Conservation (phyloP, 2,888 invertebrate species). For the Entomobrya multifasciata region DNA sequence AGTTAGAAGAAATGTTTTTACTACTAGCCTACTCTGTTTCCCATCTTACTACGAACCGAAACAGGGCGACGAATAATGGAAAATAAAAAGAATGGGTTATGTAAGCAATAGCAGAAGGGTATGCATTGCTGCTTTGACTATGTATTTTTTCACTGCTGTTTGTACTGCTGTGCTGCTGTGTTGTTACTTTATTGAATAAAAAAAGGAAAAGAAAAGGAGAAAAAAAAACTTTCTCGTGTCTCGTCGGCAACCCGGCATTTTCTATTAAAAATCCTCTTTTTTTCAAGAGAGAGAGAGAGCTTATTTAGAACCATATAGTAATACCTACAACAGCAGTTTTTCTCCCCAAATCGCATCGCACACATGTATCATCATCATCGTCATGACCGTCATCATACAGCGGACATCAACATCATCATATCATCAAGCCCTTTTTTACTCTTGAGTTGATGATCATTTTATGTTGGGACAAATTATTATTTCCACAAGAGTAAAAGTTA, state of each 20-base stretch:
- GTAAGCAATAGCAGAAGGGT: slow-evolving; percentile 17
- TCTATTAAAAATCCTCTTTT: slow-evolving; percentile 45
- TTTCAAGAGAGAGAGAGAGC: too few relatives aligned
- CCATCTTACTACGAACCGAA: slow-evolving; percentile 40
- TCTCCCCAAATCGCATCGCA: slow-evolving; percentile 41
- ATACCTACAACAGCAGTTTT: slow-evolving; percentile 33
- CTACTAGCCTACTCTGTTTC: slow-evolving; percentile 43
- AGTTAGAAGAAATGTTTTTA: slow-evolving; percentile 23
- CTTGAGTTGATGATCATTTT: slow-evolving; percentile 47
- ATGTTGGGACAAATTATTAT: slow-evolving; percentile 53
- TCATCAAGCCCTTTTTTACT: slow-evolving; percentile 44
- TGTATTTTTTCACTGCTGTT: slow-evolving; percentile 34
- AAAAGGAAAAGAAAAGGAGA: slow-evolving; percentile 21
- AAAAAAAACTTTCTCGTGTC: slow-evolving; percentile 53
- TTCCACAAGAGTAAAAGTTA: neutral
- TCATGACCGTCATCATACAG: slow-evolving; percentile 21
- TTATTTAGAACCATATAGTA: neutral
- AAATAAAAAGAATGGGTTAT: slow-evolving; percentile 55
- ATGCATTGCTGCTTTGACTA: neutral
- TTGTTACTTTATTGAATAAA: slow-evolving; percentile 45
- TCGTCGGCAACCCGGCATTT: slow-evolving; percentile 70
- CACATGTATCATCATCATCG: slow-evolving; percentile 44
- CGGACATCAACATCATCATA: slow-evolving; percentile 41
- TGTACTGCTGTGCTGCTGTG: neutral
- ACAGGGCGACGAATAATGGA: slow-evolving; percentile 48